Evolutionary conservation across 2,797 vertebrate genomes (phyloP).

Genomic region (Eulemur mongoz): DNA sequence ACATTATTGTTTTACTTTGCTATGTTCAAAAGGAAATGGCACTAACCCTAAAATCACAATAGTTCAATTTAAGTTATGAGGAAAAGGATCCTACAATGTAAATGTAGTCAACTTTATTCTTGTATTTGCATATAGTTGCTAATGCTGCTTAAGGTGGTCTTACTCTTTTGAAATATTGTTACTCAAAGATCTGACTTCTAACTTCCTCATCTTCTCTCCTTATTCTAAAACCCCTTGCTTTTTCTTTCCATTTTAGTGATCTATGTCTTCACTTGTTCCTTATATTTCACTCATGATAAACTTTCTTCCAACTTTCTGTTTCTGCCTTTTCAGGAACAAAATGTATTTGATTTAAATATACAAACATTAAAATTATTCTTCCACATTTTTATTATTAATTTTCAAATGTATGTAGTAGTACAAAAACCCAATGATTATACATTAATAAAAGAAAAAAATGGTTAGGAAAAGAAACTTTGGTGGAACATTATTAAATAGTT

Average conservation of each 20-base stretch:
- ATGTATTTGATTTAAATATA: neutral
- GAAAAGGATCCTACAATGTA: neutral
- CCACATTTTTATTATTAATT: neutral
- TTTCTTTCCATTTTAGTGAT: neutral
- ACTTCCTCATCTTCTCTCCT: neutral
- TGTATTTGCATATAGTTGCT: neutral
- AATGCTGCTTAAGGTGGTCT: neutral
- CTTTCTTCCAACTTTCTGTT: neutral
- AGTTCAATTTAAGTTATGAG: neutral
- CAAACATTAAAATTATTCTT: neutral
- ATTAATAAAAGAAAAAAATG: neutral
- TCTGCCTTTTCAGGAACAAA: neutral
- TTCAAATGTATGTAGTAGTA: neutral
- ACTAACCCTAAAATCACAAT: neutral
- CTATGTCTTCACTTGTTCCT: neutral
- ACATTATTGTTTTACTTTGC: neutral
- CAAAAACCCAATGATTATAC: neutral
- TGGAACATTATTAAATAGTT: constrained; percentile 5
- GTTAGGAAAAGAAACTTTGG: neutral
- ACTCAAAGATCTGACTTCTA: neutral
- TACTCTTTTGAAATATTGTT: neutral
- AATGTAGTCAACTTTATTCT: neutral
- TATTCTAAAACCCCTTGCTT: neutral
- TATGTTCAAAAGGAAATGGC: neutral
- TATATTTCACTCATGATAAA: neutral